Conservation (phyloP, 1,140 invertebrate species). For the Ips nitidus region DNA sequence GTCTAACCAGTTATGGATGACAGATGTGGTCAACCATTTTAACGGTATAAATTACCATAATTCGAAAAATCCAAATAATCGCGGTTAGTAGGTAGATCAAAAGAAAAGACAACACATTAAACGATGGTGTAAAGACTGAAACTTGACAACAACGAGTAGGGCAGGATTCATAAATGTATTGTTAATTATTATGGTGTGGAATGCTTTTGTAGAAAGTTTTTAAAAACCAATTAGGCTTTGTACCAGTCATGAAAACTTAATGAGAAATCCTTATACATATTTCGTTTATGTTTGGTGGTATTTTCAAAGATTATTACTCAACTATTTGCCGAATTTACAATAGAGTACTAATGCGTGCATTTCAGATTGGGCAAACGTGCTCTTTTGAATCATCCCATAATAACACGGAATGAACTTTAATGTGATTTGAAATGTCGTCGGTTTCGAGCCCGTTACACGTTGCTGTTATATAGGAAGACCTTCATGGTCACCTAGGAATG, state of each 20-base stretch:
- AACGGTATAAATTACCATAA: no score
- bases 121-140: no score
- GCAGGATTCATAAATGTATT: no score
- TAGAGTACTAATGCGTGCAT: slow-evolving; percentile 11
- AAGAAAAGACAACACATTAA: no score
- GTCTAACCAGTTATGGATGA: no score
- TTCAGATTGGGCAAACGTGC: slow-evolving; percentile 11
- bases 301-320: neutral
- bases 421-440: slow-evolving; percentile 15
- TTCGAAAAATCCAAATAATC: neutral
- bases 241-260: no score
- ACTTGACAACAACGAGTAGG: no score
- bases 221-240: neutral
- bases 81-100: slow-evolving; percentile 4
- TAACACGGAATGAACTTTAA: slow-evolving; percentile 14
- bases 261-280: no score
- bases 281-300: neutral
- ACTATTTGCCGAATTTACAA: slow-evolving; percentile 7
- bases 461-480: slow-evolving; percentile 11
- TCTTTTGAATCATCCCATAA: slow-evolving; percentile 20
- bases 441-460: slow-evolving; percentile 7
- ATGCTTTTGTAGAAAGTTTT: neutral
- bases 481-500: neutral
- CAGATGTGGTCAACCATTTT: no score
- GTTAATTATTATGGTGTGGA: neutral